Percentiles rank a stretch among this genome's conserved stretches.
Evolutionary conservation across 2,113 vertebrate species (phyloP).

Genomic region (Riparia riparia): DNA sequence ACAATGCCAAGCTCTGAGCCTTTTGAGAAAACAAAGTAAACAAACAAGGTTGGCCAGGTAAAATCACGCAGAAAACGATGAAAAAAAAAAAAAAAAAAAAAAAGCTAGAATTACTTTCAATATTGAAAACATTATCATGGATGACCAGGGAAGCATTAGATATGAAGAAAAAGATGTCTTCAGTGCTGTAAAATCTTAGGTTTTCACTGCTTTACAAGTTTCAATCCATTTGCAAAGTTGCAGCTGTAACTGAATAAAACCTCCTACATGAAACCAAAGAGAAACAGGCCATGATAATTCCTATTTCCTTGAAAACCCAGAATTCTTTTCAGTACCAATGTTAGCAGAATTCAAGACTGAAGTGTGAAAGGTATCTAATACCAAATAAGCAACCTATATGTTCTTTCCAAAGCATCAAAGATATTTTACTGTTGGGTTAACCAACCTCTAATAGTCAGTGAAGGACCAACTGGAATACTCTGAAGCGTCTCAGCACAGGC

Average conservation of each 20-base stretch:
- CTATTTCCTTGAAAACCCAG: neutral
- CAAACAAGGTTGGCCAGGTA: neutral
- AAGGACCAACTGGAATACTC: neutral
- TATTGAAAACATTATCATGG: neutral
- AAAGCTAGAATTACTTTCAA: neutral
- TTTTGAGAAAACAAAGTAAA: neutral
- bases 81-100: neutral
- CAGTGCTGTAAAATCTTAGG: neutral
- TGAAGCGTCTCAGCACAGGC: neutral
- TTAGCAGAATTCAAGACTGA: neutral
- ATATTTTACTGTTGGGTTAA: neutral
- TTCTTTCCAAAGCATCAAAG: neutral
- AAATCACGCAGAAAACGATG: neutral
- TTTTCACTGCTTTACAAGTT: neutral
- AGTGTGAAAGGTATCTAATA: neutral
- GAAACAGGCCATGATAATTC: neutral
- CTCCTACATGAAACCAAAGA: neutral
- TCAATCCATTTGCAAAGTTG: neutral
- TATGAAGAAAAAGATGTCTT: neutral
- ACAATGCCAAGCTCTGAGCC: neutral
- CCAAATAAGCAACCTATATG: neutral
- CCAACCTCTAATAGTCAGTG: neutral
- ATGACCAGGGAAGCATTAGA: neutral
- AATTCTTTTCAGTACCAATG: neutral
- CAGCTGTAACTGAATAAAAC: neutral